A percentile compares a stretch with the other conserved stretches of the same genome.
phyloP scores from a whole-genome alignment of 2,113 vertebrate species.

The Tautogolabrus adspersus region DNA sequence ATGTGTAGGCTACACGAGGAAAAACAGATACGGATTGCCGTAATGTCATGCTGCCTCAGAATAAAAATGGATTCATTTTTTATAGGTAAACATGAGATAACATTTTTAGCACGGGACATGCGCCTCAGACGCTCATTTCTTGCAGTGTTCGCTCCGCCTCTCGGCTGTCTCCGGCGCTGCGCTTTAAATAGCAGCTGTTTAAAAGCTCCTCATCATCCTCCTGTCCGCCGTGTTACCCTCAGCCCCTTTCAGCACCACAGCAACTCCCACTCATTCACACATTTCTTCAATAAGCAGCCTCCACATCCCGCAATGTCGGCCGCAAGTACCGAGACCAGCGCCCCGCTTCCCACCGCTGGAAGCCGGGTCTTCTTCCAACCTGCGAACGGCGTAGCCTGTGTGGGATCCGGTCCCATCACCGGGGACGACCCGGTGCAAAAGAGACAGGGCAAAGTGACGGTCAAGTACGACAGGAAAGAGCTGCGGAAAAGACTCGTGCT shows the following conservation, averaged over 20 bases:
- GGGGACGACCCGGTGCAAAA: constrained; percentile 88
- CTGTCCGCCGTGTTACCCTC: constrained; percentile 50
- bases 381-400: constrained; percentile 83
- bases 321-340: constrained; percentile 83
- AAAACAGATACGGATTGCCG: not conserved
- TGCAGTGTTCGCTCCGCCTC: constrained; percentile 71
- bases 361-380: constrained; percentile 92
- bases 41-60: not conserved
- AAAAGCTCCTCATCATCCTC: constrained; percentile 68
- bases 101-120: not conserved
- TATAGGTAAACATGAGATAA: not conserved
- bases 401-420: constrained; percentile 77
- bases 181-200: constrained; percentile 88
- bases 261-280: constrained; percentile 55
- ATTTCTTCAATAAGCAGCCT: not conserved
- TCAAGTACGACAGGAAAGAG: constrained; percentile 98
- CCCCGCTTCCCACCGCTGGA: constrained; percentile 78
- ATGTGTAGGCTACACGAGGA: too few relatives aligned
- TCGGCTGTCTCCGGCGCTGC: constrained; percentile 71
- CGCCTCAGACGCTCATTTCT: constrained; percentile 10
- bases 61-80: not conserved
- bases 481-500: constrained; percentile 93
- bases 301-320: constrained; percentile 79
- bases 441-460: constrained; percentile 96
- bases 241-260: constrained; percentile 28